Base-by-base conservation (phyloP, 2,113 vertebrate genomes). In the Paralichthys olivaceus region DNA sequence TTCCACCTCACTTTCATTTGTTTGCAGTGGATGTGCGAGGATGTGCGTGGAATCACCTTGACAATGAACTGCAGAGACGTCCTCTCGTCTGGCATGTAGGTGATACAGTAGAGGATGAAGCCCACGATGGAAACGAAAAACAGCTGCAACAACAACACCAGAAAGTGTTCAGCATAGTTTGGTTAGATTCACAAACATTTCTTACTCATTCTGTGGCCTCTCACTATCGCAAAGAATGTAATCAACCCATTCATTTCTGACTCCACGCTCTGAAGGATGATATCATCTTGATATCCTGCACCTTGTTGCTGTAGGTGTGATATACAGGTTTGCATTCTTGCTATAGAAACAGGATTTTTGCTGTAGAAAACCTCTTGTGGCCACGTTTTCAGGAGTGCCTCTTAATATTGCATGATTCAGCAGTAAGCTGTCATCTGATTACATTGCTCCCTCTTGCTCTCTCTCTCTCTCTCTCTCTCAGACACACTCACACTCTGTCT, bases 71-170 rank as follows among this genome's bases (percentile, higher is more conserved):
- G 97, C 54, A 92, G 56, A 28, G 95, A 95, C 0, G 96, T 95
- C 85, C 92, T 96, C 90, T 99, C 98, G 2, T 99, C 96, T 0
- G 97, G 95, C 29, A 92, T 92, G 85, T 97, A 97, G 0, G 94
- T 96, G 88, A 96, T 78, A 43, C 95, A 97, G 60, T 96, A 96
- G 89, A 98, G 94, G 83, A 96, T 88, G 67, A 98, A 94, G n/a
- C 97, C 97, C 74, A 97, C 82, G 54, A 98, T 89, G 79, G 97
- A 94, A 60, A 96, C 96, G 34, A 97, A 29, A 34, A 96, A 97
- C 71, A 99, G 92, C 98, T 99, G 93, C 37, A 92, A 83, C 45
- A 19, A 49, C 45, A 49, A 84, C 11, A 66, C 25, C 29, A 75
- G 15, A 80, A 74, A 57, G 76, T 6, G 51, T 68, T 25, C 54